Evolutionary conservation across 1,140 invertebrate species (phyloP), one percentile per base, ranked within the genome.

Genomic region (Brachionus calyciflorus): DNA sequence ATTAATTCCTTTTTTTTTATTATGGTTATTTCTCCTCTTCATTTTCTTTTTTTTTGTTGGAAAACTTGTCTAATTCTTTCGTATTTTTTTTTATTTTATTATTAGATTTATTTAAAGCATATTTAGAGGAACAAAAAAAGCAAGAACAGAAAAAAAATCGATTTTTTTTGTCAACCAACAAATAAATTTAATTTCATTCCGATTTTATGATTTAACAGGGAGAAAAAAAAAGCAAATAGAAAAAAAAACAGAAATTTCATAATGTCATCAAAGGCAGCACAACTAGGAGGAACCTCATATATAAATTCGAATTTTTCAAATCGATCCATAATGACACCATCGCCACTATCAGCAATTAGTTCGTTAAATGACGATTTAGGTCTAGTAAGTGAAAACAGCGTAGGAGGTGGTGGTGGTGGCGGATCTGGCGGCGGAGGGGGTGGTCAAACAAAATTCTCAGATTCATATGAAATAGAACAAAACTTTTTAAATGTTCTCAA

Each of bases 201-300:
- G 55, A 17, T 60, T 37, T 37, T 17, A 60, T 60, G 55, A 60
- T 21, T 33, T n/a, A 60, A 1, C 30, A 60, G 19, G 17, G 19
- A 37, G 1, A 3, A 9, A 40, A 60, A 33, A 7, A 10, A 12
- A 37, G 19, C 30, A 21, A 37, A 60, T 37, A 60, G 24, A 26
- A 4, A 24, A 21, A 51, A 53, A 53, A 24, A 24, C 17, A 51
- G 19, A 51, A 17, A 51, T 10, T 28, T 28, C 51, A 55, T 5
- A 44, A 65, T 65, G 60, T 65, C 60, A 65, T 65, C 60, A 44
- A 65, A 65, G 40, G 40, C 60, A 65, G 60, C 60, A 26, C 40
- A 44, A 37, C 33, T 65, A 24, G 40, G 21, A 19, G 33, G 37
- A 0, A 44, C 60, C 3, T 65, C 60, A 28, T 65, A 14, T 24